A percentile compares a stretch with the other conserved stretches of the same genome.
Evolutionary conservation across 2,888 invertebrate genomes (phyloP).

Genomic region (Crossocerus cetratus): DNA sequence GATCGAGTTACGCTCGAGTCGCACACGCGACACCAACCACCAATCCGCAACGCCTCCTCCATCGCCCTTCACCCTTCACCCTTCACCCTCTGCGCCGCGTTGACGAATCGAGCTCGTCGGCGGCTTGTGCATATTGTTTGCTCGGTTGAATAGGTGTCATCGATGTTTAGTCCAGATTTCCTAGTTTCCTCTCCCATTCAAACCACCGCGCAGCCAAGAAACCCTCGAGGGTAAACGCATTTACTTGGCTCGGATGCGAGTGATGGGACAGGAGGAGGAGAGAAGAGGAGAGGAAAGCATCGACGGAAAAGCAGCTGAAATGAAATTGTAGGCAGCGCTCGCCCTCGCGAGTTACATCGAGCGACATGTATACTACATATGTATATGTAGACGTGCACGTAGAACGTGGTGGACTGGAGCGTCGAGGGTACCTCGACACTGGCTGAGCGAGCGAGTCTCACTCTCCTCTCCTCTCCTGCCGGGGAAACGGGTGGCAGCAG

Average conservation of each 20-base stretch:
- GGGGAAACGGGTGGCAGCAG: conserved; percentile 29
- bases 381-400: background rate
- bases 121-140: too few species aligned
- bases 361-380: conserved; percentile 36
- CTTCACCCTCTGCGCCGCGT: too few species aligned
- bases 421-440: conserved; percentile 23
- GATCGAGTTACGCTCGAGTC: conserved; percentile 40
- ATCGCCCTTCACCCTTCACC: too few species aligned
- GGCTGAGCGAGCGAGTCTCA: background rate
- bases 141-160: too few species aligned
- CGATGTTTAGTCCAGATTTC: too few species aligned
- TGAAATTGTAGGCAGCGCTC: conserved; percentile 34
- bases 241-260: too few species aligned
- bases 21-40: conserved; percentile 32
- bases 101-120: too few species aligned
- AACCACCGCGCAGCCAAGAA: too few species aligned
- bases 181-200: too few species aligned
- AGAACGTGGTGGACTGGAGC: background rate
- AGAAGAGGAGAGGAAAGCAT: background rate
- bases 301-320: conserved; percentile 1
- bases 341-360: conserved; percentile 28
- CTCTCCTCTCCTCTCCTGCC: conserved; percentile 4
- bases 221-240: too few species aligned
- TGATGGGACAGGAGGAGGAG: too few species aligned
- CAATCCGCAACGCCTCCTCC: too few species aligned